Evolutionary conservation across 2,797 vertebrate genomes (phyloP).

Genomic region (Rousettus madagascariensis): DNA sequence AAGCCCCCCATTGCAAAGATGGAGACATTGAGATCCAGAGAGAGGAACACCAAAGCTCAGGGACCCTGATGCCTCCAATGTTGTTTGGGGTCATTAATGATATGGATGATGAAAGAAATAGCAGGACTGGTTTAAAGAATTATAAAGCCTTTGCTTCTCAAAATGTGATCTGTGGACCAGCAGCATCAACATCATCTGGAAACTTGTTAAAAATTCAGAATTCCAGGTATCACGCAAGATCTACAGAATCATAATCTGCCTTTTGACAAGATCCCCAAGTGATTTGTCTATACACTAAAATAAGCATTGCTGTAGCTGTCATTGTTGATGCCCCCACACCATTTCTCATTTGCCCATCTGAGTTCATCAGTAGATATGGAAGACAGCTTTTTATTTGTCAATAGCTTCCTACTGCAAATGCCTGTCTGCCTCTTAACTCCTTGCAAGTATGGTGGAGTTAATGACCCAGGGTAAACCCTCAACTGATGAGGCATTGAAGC

Average conservation of each 20-base stretch:
- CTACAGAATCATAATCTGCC: not conserved
- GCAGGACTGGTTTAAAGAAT: not conserved
- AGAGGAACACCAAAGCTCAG: not conserved
- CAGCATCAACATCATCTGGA: not conserved
- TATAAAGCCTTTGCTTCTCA: not conserved
- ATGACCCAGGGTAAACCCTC: not conserved
- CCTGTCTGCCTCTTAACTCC: not conserved
- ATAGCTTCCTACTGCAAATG: not conserved
- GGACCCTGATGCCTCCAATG: not conserved
- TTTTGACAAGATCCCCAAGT: not conserved
- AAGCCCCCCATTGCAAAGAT: conserved; percentile 5
- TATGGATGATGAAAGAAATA: not conserved
- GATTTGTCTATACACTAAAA: not conserved
- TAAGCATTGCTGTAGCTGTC: not conserved
- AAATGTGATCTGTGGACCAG: not conserved
- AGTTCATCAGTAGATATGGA: not conserved
- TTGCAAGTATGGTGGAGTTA: not conserved
- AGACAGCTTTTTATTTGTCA: not conserved
- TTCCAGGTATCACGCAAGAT: not conserved
- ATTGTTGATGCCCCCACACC: not conserved
- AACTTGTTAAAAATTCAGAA: not conserved
- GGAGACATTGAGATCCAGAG: conserved; percentile 26
- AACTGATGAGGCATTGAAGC: not conserved
- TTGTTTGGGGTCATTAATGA: not conserved
- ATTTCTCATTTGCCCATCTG: not conserved